Base-by-base conservation (phyloP, 2,113 vertebrate species). In the Ctenodactylus gundi region DNA sequence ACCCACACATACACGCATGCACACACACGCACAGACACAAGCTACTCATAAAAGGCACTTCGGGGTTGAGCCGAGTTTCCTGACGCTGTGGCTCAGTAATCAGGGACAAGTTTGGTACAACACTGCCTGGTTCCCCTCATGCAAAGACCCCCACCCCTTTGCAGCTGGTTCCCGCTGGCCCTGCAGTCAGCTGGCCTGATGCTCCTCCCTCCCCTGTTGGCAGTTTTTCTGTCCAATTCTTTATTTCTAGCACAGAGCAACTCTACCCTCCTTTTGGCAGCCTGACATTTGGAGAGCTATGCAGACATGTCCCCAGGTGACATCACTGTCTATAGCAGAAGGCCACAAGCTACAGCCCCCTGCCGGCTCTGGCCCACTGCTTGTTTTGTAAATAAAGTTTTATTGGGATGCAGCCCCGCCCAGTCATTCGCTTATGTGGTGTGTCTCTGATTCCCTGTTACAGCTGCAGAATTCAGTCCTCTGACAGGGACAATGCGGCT, bases 131-230 rank as follows among this genome's bases (percentile, higher is more conserved):
- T 21, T 41, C 31, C 41, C 6, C 1, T 6, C 58, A 18, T 31
- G 6, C 4, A 31, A 6, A 75, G 41, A 5, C 21, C 51, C 72
- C 2, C 0, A 1, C n/a, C 36, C 21, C 39, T 12, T 25, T 75
- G 0, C 53, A 27, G 41, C 12, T 11, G 53, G 18, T 10, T 17
- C 55, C 20, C 0, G 13, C 17, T 21, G 3, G 2, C 9, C 34
- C 6, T 0, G n/a, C 23, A n/a, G n/a, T n/a, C n/a, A n/a, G n/a
- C 23, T 15, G 9, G 46, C 11, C 18, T 13, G 34, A 44, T 2
- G 0, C 29, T 7, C 3, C 17, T 1, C 20, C 12, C 8, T 4
- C 7, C 29, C 13, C 36, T 60, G 13, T 7, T 17, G 11, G 44
- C 34, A 55, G 15, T 6, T 18, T 9, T 25, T 39, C 53, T 36